Percentiles rank a stretch among this genome's conserved stretches.
These are phyloP conservation scores for Ctenomys sociabilis DNA, from an alignment of 2,113 vertebrate species.

Conservation along the genomic window DNA sequence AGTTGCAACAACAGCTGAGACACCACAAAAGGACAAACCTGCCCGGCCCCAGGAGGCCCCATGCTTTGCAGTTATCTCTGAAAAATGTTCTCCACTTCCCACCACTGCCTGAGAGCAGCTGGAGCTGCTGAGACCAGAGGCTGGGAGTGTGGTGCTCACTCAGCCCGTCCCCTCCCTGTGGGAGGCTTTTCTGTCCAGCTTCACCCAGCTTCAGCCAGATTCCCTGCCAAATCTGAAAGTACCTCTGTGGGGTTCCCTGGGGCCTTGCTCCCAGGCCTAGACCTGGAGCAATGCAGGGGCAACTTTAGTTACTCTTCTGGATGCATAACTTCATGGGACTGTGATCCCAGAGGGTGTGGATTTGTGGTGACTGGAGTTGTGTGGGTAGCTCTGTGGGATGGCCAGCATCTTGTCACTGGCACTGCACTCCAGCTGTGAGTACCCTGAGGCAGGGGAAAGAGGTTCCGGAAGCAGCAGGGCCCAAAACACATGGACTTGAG, in stretches of 20 bases:
- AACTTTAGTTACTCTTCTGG: neutral
- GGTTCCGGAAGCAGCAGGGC: neutral
- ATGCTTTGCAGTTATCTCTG: neutral
- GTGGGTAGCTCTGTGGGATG: neutral
- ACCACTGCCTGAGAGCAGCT: neutral
- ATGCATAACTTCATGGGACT: neutral
- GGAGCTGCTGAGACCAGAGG: accelerated
- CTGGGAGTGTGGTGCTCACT: accelerated
- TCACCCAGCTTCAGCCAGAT: accelerated
- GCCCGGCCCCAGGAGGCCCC: accelerated
- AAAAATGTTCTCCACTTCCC: neutral
- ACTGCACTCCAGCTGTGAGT: accelerated
- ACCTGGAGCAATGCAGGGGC: neutral
- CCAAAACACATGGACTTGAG: neutral
- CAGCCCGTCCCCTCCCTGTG: neutral
- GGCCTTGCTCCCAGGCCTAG: neutral
- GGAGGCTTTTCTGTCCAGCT: neutral
- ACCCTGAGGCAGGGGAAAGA: neutral
- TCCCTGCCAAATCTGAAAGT: neutral
- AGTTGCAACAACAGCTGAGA: neutral
- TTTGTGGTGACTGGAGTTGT: neutral
- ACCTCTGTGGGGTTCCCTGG: neutral
- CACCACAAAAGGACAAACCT: neutral
- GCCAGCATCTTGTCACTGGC: neutral
- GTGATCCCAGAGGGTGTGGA: neutral